phyloP scores from a whole-genome alignment of 2,888 invertebrate species.

The Hyposoter didymator region DNA sequence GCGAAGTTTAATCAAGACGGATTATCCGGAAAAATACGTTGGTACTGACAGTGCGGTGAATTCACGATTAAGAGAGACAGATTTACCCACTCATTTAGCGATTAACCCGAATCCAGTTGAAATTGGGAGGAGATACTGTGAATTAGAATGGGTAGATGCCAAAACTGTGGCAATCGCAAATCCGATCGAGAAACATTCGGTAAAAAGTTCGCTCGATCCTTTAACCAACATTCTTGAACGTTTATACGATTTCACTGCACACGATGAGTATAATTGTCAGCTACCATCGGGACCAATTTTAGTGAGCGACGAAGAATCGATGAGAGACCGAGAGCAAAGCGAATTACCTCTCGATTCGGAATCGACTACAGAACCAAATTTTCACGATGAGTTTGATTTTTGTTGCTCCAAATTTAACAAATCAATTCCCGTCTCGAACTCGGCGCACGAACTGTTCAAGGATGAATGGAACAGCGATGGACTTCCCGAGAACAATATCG shows the following conservation, averaged over 20 bases:
- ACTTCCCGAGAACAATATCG: not conserved
- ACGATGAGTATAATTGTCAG: not conserved
- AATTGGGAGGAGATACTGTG: too few species aligned
- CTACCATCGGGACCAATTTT: not conserved
- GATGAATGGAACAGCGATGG: not conserved
- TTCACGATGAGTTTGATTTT: not conserved
- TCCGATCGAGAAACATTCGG: not conserved
- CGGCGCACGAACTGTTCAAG: constrained; percentile 13
- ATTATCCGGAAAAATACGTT: not conserved
- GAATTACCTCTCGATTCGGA: not conserved
- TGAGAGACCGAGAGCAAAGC: not conserved
- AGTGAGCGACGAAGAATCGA: not conserved
- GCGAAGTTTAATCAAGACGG: not conserved
- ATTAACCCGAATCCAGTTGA: not conserved
- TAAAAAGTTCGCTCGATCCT: not conserved
- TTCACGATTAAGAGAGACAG: not conserved
- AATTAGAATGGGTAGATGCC: not conserved
- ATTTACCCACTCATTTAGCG: constrained; percentile 2
- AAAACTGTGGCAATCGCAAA: not conserved
- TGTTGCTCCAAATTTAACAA: not conserved
- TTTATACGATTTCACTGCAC: not conserved
- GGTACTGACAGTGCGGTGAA: not conserved
- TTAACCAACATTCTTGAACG: not conserved
- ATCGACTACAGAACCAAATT: not conserved
- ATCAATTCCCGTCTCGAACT: constrained; percentile 17